A percentile compares a stretch with the other conserved stretches of the same genome.
phyloP scores from a whole-genome alignment of 2,888 invertebrate species.

The Philhelius pedissequus region DNA sequence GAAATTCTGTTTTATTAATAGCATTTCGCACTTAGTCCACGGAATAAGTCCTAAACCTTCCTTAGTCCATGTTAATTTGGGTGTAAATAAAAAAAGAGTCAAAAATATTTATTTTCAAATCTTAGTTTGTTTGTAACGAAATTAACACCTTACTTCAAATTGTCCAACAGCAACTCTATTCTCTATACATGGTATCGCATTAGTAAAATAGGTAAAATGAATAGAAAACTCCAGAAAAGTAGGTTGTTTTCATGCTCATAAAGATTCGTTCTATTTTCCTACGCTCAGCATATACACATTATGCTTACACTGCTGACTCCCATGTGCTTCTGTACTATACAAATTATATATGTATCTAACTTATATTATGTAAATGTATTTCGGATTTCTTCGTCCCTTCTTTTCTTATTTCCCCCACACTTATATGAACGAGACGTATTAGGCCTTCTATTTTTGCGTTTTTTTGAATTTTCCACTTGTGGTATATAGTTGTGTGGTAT shows the following conservation, averaged over 20 bases:
- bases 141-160: not conserved
- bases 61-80: too few relatives aligned
- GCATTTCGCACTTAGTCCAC: too few relatives aligned
- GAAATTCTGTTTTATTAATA: too few relatives aligned
- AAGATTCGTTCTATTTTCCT: conserved; percentile 59
- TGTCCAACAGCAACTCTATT: not conserved
- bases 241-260: conserved; percentile 46
- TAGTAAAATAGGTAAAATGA: conserved; percentile 41
- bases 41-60: too few relatives aligned
- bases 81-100: too few relatives aligned
- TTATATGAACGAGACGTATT: not conserved
- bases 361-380: not conserved
- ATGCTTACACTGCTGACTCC: conserved; percentile 12
- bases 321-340: conserved; percentile 38
- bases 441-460: conserved; percentile 56
- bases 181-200: not conserved
- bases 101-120: too few relatives aligned
- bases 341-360: not conserved
- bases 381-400: not conserved
- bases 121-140: too few relatives aligned
- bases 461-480: conserved; percentile 59
- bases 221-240: conserved; percentile 12
- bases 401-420: not conserved
- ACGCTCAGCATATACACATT: conserved; percentile 8
- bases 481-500: conserved; percentile 29